phyloP scores from a whole-genome alignment of 2,888 invertebrate genomes.

The Drosophila nr. perissopoda region DNA sequence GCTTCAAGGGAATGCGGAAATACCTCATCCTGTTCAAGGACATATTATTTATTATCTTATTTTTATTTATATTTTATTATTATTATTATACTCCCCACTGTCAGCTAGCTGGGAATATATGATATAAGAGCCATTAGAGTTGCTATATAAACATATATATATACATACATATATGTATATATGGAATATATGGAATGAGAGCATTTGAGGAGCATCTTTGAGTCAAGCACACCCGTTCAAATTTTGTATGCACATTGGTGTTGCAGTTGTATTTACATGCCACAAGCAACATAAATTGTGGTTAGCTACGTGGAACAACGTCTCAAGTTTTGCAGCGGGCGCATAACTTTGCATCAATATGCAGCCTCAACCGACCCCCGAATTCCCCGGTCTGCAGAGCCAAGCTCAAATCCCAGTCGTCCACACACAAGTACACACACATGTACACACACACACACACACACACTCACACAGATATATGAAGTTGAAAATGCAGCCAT shows the following conservation, averaged over 20 bases:
- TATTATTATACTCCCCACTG: neutral
- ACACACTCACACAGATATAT: slow-evolving; percentile 1
- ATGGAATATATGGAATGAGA: neutral
- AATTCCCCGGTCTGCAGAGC: neutral
- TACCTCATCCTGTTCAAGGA: neutral
- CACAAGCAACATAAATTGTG: slow-evolving; percentile 70
- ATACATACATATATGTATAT: too few species aligned
- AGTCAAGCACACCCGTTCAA: neutral
- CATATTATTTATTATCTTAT: neutral
- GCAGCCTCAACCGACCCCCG: slow-evolving; percentile 31
- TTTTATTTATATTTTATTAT: neutral
- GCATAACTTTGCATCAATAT: slow-evolving; percentile 75
- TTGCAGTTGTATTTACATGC: slow-evolving; percentile 39
- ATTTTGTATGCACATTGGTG: neutral
- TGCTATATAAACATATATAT: neutral
- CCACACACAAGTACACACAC: neutral
- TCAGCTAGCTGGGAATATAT: neutral
- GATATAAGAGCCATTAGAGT: neutral
- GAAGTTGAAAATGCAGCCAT: slow-evolving; percentile 72
- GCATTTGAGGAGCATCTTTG: neutral
- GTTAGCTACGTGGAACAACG: slow-evolving; percentile 57
- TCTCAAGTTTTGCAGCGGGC: slow-evolving; percentile 66
- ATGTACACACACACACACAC: neutral
- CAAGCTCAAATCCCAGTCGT: slow-evolving; percentile 7
- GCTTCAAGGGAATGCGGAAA: neutral